A percentile compares a stretch with the other conserved stretches of the same genome.
Conservation (phyloP, 2,113 vertebrate species). For the Ursus arctos region DNA sequence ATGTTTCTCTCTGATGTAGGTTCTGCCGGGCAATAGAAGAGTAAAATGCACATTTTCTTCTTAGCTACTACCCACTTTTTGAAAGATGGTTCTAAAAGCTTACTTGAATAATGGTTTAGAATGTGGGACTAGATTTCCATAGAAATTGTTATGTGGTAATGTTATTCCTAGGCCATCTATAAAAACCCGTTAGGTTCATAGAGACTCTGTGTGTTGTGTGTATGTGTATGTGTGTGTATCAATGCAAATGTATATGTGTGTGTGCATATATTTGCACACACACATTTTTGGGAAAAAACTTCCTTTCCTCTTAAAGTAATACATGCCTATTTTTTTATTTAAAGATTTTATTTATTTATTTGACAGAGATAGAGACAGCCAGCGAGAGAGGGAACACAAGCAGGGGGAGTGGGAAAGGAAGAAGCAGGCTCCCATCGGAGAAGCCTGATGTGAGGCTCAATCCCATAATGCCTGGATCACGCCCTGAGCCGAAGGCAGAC, state of each 20-base stretch:
- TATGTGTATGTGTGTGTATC: not conserved
- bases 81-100: constrained; percentile 18
- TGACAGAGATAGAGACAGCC: no score
- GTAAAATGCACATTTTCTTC: not conserved
- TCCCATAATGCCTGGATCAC: no score
- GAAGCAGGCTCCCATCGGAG: no score
- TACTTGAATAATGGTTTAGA: not conserved
- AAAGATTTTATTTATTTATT: no score
- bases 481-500: no score
- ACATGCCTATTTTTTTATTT: not conserved
- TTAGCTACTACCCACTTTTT: not conserved
- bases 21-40: not conserved
- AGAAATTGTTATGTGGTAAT: not conserved
- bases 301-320: not conserved
- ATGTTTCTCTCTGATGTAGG: not conserved
- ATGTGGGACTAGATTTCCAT: not conserved
- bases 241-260: not conserved
- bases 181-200: not conserved
- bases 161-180: not conserved
- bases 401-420: no score
- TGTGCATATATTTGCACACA: not conserved
- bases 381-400: no score
- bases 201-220: not conserved
- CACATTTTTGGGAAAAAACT: not conserved
- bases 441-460: no score